These are phyloP conservation scores for Microctonus hyperodae DNA, from an alignment of 2,888 invertebrate species.

Conservation along the genomic window DNA sequence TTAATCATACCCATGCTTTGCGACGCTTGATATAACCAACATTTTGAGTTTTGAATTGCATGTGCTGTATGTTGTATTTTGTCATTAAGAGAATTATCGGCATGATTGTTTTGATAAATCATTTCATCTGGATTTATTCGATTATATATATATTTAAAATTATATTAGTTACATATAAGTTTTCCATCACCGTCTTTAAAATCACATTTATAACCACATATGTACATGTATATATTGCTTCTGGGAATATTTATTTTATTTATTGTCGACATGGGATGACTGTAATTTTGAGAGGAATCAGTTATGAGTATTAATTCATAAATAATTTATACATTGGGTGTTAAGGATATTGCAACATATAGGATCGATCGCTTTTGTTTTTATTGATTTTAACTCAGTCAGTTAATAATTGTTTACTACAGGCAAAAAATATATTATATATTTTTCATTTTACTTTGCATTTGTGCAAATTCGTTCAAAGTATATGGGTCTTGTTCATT, in stretches of 20 bases:
- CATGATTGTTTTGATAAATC: not conserved
- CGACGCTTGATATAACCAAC: not conserved
- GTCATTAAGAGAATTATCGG: not conserved
- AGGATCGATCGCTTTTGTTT: not conserved
- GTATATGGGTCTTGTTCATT: not conserved
- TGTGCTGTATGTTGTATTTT: not conserved
- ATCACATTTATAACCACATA: not conserved
- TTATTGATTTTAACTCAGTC: not conserved
- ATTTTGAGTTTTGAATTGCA: not conserved
- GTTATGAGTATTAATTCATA: not conserved
- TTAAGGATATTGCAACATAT: not conserved
- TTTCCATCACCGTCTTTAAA: too few relatives aligned
- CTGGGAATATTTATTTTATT: not conserved
- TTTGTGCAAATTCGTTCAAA: conserved; percentile 13
- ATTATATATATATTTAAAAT: too few relatives aligned
- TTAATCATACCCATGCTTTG: not conserved
- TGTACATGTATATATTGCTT: not conserved
- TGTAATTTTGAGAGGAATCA: too few relatives aligned
- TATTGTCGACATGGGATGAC: not conserved
- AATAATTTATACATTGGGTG: not conserved
- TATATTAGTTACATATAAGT: too few relatives aligned
- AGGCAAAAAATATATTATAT: not conserved
- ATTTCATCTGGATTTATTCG: too few relatives aligned
- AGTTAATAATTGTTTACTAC: not conserved
- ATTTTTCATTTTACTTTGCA: not conserved